These are phyloP conservation scores for Lophius americanus DNA, from an alignment of 2,797 vertebrate genomes.

Conservation along the genomic window DNA sequence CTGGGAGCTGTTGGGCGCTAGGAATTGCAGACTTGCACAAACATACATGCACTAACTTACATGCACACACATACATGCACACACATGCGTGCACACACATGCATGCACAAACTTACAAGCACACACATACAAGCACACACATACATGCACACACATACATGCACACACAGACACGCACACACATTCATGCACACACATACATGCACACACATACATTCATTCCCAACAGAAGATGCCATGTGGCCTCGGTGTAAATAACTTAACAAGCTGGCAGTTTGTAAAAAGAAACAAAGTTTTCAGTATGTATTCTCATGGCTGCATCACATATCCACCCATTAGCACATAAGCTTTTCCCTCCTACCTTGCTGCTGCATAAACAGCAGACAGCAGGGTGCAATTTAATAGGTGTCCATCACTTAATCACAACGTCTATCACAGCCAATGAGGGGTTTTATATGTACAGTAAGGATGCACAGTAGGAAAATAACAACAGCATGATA, in stretches of 20 bases:
- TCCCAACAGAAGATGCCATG: conserved; percentile 41
- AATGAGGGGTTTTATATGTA: conserved; percentile 25
- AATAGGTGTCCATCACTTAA: conserved; percentile 55
- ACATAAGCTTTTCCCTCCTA: conserved; percentile 28
- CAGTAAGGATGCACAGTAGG: conserved; percentile 40
- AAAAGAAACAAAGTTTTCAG: conserved; percentile 27
- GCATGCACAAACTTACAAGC: too few species aligned
- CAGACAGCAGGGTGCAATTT: conserved; percentile 53
- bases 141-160: too few species aligned
- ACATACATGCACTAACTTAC: not conserved
- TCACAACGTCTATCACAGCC: conserved; percentile 36
- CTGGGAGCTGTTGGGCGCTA: conserved; percentile 59
- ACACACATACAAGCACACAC: too few species aligned
- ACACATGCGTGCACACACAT: conserved; percentile 23
- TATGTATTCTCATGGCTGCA: conserved; percentile 30
- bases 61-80: not conserved
- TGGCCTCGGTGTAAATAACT: conserved; percentile 60
- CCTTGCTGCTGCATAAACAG: conserved; percentile 38
- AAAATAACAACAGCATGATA: conserved; percentile 46
- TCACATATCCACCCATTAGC: conserved; percentile 32
- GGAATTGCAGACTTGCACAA: conserved; percentile 39
- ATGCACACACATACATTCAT: conserved; percentile 18
- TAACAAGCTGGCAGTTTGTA: conserved; percentile 47
- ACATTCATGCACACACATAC: conserved; percentile 9
- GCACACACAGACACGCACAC: conserved; percentile 78